Evolutionary conservation across 1,140 invertebrate genomes (phyloP).

Genomic region (Trichonephila clavipes): DNA sequence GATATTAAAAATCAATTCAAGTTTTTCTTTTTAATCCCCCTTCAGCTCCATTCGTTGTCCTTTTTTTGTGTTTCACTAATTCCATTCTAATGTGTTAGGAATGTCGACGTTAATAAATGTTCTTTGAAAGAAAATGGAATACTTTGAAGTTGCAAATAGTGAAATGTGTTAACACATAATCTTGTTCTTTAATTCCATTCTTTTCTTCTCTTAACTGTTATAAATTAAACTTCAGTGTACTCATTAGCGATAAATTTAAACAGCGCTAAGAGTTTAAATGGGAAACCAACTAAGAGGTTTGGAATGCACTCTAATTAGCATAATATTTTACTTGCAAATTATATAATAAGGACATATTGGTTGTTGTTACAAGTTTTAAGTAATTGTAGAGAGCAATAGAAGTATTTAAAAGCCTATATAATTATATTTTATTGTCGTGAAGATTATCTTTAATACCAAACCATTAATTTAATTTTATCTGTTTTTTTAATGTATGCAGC

Average conservation of each 20-base stretch:
- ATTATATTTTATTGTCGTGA: too few relatives aligned
- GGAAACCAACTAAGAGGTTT: not conserved
- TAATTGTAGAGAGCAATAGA: too few relatives aligned
- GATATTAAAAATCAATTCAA: slow-evolving; percentile 69
- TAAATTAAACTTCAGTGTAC: slow-evolving; percentile 20
- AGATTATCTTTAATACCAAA: too few relatives aligned
- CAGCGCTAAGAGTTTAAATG: not conserved
- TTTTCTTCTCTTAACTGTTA: slow-evolving; percentile 21
- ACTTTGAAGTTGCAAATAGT: slow-evolving; percentile 15
- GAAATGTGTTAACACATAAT: not conserved
- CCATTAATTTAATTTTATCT: too few relatives aligned
- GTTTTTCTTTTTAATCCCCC: slow-evolving; percentile 46
- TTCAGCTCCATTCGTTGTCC: slow-evolving; percentile 34
- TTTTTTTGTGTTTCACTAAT: slow-evolving; percentile 33
- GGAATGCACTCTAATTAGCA: slow-evolving; percentile 21
- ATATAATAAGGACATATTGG: not conserved
- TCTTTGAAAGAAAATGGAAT: not conserved
- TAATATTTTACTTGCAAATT: not conserved
- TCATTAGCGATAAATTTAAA: slow-evolving; percentile 14
- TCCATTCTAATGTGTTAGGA: slow-evolving; percentile 57
- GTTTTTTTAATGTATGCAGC: too few relatives aligned
- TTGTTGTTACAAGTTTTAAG: not conserved
- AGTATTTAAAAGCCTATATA: too few relatives aligned
- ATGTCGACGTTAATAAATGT: slow-evolving; percentile 29
- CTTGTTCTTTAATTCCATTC: not conserved